Percentiles rank a stretch among this genome's conserved stretches.
Evolutionary conservation across 2,888 invertebrate genomes (phyloP).

Genomic region (Meteorus colon): DNA sequence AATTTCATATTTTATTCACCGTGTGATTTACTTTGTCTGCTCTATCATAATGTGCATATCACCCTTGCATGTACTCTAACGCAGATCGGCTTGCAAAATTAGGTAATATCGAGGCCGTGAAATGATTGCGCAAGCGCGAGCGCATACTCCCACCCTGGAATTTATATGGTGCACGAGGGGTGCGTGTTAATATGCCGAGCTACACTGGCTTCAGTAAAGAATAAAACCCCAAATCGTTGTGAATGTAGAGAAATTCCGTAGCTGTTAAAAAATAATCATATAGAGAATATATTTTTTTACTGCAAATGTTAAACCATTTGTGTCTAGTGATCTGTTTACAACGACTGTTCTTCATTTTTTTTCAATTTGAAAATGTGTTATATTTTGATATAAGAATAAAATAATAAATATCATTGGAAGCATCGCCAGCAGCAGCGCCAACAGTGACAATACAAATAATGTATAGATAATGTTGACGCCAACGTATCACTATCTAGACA

Average conservation of each 20-base stretch:
- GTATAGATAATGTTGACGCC: slow-evolving; percentile 5
- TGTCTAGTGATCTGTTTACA: slow-evolving; percentile 6
- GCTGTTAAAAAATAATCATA: slow-evolving; percentile 14
- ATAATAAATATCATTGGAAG: slow-evolving; percentile 2
- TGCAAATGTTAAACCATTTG: slow-evolving; percentile 18
- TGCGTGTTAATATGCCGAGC: slow-evolving; percentile 24
- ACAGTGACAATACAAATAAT: slow-evolving; percentile 19
- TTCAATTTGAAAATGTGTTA: neutral
- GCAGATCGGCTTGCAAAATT: neutral
- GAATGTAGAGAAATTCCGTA: slow-evolving; percentile 25
- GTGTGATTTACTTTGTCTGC: neutral
- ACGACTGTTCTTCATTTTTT: neutral
- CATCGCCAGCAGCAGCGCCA: neutral
- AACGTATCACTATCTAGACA: slow-evolving; percentile 19
- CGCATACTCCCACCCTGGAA: slow-evolving; percentile 30
- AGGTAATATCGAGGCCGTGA: slow-evolving; percentile 22
- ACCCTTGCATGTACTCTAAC: neutral
- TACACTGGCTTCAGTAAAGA: slow-evolving; percentile 41
- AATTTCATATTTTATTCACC: neutral
- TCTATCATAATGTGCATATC: neutral
- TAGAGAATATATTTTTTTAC: slow-evolving; percentile 43
- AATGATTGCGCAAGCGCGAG: slow-evolving; percentile 33
- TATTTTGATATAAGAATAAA: slow-evolving; percentile 11
- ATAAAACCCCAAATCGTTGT: slow-evolving; percentile 40
- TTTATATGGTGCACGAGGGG: slow-evolving; percentile 32